Evolutionary conservation across 2,888 invertebrate species (phyloP).

Genomic region (Netelia virgata): DNA sequence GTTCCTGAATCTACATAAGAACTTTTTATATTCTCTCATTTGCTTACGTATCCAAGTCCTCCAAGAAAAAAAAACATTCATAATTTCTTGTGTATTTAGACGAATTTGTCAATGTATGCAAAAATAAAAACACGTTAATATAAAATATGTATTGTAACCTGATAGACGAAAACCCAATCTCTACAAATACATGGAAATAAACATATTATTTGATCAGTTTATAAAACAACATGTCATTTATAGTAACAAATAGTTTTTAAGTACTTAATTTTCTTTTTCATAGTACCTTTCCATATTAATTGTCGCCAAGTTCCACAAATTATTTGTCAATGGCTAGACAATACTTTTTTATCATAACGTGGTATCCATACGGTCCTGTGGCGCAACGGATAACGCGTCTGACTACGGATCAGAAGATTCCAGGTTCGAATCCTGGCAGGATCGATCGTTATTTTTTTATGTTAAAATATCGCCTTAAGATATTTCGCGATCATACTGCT

Average conservation of each 20-base stretch:
- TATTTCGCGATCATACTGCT: too few species aligned
- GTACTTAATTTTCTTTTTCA: too few species aligned
- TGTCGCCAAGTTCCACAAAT: neutral
- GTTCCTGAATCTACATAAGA: conserved; percentile 76
- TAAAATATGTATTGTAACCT: too few species aligned
- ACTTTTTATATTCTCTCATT: neutral
- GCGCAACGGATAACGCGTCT: conserved; percentile 88
- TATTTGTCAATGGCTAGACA: neutral
- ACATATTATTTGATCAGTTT: too few species aligned
- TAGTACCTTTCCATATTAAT: too few species aligned
- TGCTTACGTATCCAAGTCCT: neutral
- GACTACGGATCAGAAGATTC: conserved; percentile 90
- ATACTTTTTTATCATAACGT: neutral
- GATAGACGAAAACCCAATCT: too few species aligned
- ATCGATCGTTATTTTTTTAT: conserved; percentile 68
- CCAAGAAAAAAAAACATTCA: neutral
- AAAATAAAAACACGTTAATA: too few species aligned
- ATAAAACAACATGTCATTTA: too few species aligned
- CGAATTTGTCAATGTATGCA: too few species aligned
- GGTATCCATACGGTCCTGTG: conserved; percentile 76
- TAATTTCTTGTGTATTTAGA: neutral
- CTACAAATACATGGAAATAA: too few species aligned
- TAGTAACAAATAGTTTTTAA: too few species aligned
- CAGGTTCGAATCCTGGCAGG: conserved; percentile 85
- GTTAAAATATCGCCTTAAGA: too few species aligned